A percentile compares a stretch with the other conserved stretches of the same genome.
Evolutionary conservation across 2,888 invertebrate species (phyloP).

Genomic region (Eristalinus aeneus): DNA sequence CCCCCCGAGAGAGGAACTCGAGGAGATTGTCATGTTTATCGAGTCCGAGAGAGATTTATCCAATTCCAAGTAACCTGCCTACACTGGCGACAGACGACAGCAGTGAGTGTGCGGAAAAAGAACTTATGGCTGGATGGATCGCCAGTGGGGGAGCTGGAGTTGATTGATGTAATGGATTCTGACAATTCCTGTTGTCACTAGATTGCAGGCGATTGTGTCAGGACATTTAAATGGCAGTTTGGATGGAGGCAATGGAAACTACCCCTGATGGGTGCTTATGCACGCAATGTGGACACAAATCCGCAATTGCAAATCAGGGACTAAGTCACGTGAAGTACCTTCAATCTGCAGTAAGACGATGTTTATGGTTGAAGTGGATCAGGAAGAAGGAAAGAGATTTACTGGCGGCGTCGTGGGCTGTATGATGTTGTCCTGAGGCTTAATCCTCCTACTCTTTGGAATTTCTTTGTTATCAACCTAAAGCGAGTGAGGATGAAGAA

Average conservation of each 20-base stretch:
- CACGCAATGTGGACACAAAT: neutral
- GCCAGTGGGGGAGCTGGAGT: neutral
- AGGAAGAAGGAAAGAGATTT: too few relatives aligned
- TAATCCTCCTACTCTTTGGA: too few relatives aligned
- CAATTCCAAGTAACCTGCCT: neutral
- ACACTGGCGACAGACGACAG: neutral
- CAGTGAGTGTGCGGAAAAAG: neutral
- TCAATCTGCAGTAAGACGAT: neutral
- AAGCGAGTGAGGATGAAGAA: too few relatives aligned
- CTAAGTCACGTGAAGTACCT: neutral
- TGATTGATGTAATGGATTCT: neutral
- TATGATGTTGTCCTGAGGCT: too few relatives aligned
- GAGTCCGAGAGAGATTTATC: neutral
- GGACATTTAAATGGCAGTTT: neutral
- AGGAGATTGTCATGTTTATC: neutral
- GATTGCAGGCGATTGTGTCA: neutral
- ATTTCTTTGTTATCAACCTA: too few relatives aligned
- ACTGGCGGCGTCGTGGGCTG: too few relatives aligned
- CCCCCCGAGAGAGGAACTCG: neutral
- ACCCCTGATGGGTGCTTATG: neutral
- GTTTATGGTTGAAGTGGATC: neutral
- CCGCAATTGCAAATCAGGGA: neutral
- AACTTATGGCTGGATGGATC: constrained; percentile 4
- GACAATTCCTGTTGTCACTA: neutral
- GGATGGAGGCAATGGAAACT: neutral